Percentiles rank a stretch among this genome's conserved stretches.
phyloP scores from a whole-genome alignment of 1,140 invertebrate genomes.

The Rhopalosiphum maidis region DNA sequence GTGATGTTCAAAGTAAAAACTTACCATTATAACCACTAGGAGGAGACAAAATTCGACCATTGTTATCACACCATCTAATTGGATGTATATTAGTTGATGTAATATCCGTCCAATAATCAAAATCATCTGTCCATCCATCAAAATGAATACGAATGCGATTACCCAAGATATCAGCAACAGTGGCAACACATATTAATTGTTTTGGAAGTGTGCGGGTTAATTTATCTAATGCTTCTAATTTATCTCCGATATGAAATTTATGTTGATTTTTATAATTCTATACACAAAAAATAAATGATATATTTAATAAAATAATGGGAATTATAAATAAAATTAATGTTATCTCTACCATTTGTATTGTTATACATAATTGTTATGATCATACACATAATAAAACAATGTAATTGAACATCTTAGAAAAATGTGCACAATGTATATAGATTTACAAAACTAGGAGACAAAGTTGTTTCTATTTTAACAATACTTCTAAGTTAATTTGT shows the following conservation, averaged over 20 bases:
- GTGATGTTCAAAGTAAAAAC: background rate
- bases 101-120: slow-evolving; percentile 92
- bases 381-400: too few species aligned
- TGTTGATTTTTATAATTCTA: background rate
- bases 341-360: too few species aligned
- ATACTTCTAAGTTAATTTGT: background rate
- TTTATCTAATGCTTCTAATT: slow-evolving; percentile 92
- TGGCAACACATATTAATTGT: slow-evolving; percentile 76
- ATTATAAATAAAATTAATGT: background rate
- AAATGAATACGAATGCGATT: slow-evolving; percentile 89
- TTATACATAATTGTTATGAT: too few species aligned
- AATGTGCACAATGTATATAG: too few species aligned
- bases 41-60: slow-evolving; percentile 79
- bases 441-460: background rate
- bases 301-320: background rate
- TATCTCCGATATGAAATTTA: slow-evolving; percentile 84
- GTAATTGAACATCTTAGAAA: background rate
- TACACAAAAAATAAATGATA: background rate
- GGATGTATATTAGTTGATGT: slow-evolving; percentile 92
- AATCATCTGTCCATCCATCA: slow-evolving; percentile 92
- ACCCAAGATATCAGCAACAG: slow-evolving; percentile 83
- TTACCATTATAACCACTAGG: slow-evolving; percentile 75
- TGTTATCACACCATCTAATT: slow-evolving; percentile 88
- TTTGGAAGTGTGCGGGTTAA: slow-evolving; percentile 80
- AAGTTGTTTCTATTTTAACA: background rate